Evolutionary conservation across 1,140 invertebrate genomes (phyloP).

Genomic region (roundworm (Caenorhabditis elegans)): DNA sequence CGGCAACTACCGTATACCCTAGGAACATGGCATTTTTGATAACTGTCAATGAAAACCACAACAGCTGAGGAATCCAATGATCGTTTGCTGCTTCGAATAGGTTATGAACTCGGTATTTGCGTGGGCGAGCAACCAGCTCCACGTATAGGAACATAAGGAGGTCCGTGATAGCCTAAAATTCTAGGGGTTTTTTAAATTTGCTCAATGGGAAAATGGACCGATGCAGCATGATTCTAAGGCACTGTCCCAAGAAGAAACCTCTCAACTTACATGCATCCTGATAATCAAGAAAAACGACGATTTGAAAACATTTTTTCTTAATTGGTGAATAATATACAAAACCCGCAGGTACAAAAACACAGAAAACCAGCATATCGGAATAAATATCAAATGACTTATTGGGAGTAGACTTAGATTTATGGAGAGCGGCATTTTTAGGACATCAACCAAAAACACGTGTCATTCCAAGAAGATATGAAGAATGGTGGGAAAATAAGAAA

Average conservation of each 20-base stretch:
- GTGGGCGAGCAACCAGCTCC: not conserved
- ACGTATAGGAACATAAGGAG: not conserved
- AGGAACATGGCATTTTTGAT: not conserved
- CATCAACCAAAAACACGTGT: too few species aligned
- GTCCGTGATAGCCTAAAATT: not conserved
- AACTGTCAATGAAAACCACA: not conserved
- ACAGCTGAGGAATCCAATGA: not conserved
- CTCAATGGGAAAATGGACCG: not conserved
- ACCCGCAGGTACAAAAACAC: not conserved
- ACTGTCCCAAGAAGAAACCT: too few species aligned
- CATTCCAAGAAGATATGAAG: too few species aligned
- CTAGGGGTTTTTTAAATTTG: not conserved
- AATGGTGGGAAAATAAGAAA: too few species aligned
- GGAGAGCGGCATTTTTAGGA: not conserved
- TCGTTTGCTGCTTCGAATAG: not conserved
- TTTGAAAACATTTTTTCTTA: not conserved
- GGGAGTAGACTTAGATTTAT: not conserved
- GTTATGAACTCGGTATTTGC: not conserved
- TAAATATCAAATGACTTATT: not conserved
- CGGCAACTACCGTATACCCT: not conserved
- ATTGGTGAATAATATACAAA: not conserved
- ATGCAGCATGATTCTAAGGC: not conserved
- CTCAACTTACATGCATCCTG: not conserved
- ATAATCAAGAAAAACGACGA: not conserved
- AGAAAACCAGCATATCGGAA: not conserved